Base-by-base conservation (phyloP, 2,113 vertebrate genomes). In the Zootoca vivipara region DNA sequence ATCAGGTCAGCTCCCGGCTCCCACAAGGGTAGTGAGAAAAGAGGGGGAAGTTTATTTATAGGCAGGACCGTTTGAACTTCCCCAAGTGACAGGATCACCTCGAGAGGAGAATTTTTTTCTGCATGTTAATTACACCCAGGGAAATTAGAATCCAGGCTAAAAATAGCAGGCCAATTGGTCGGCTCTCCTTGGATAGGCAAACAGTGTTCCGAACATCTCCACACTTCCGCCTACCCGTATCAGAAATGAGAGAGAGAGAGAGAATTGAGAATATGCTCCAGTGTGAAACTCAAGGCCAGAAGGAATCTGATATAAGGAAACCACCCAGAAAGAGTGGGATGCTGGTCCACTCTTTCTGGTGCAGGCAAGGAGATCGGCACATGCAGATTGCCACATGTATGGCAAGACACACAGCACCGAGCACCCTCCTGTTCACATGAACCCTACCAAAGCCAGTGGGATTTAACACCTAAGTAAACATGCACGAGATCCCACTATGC, bases 81-180 rank as follows among this genome's bases (percentile, higher is more conserved):
- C 83, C 83, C 70, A 33, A 73, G 83, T 74, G 70, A 70, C 70
- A 26, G 5, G n/a, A 85, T 70, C 70, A 56, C 20, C 22, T 38
- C 13, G 2, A 75, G 70, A 58, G 1, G 70, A 85, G 70, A 58
- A 38, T 74, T 85, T 52, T 52, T 52, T 62, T 62, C 70, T 26
- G 33, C 70, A 62, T 40, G 46, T 74, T 85, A 85, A 85, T 85
- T 74, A 85, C 33, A 74, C 52, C 69, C 83, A 74, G 70, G 83
- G n/a, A 85, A 85, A 85, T 85, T 74, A 75, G 52, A 74, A 74
- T 74, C 33, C n/a, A 3, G 70, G 22, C 83, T 74, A 58, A 75
- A 74, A 24, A 85, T 85, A 85, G 52, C 33, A 18, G 12, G 13
- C 46, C 83, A 58, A 85, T 74, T 40, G 46, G 67, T 16, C 38